Conservation (phyloP, 2,797 vertebrate species). For the Molothrus aeneus region DNA sequence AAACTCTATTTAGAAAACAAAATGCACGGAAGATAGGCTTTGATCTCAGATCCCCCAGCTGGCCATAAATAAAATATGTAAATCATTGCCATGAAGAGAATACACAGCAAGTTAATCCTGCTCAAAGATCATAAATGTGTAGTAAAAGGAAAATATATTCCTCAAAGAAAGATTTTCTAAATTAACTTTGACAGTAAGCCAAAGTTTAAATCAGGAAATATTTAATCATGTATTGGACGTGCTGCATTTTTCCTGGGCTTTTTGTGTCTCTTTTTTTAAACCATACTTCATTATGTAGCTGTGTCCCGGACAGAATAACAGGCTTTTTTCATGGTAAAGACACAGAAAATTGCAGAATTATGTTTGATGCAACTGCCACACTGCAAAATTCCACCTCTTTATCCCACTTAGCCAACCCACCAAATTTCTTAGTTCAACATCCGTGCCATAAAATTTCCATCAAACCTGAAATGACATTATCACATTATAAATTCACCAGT, state of each 20-base stretch:
- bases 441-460: background rate
- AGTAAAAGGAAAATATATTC: constrained; percentile 26
- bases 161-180: constrained; percentile 36
- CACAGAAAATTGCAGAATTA: background rate
- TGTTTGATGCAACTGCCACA: background rate
- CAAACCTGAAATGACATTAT: background rate
- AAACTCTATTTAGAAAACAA: background rate
- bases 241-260: background rate
- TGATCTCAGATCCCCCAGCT: background rate
- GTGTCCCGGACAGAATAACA: background rate
- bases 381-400: background rate
- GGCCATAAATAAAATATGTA: background rate
- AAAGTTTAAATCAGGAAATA: background rate
- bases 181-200: constrained; percentile 18
- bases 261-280: background rate
- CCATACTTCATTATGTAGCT: background rate
- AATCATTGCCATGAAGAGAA: background rate
- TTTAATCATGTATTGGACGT: background rate
- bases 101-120: background rate
- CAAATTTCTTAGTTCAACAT: background rate
- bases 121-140: background rate
- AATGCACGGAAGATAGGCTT: background rate
- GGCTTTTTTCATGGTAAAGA: background rate
- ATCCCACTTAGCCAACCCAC: too few relatives aligned
- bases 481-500: background rate